Conservation (phyloP, 2,888 invertebrate species). For the Tiphia femorata region DNA sequence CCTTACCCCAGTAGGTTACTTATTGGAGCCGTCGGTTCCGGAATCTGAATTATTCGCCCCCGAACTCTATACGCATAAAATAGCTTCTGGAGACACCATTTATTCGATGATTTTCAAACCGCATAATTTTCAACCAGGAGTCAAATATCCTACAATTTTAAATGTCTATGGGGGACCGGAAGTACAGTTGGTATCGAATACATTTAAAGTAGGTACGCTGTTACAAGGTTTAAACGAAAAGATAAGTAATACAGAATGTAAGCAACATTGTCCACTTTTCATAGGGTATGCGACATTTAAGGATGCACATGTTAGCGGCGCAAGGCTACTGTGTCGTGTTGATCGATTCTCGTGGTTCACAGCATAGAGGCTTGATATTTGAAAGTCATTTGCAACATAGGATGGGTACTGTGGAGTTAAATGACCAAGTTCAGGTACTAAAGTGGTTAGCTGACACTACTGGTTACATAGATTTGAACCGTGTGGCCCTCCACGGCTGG, state of each 20-base stretch:
- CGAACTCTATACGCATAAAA: conserved; percentile 79
- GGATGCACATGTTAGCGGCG: conserved; percentile 95
- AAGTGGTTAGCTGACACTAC: conserved; percentile 86
- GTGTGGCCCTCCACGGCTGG: conserved; percentile 98
- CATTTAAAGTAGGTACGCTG: conserved; percentile 80
- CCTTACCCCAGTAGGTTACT: conserved; percentile 78
- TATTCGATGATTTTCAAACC: conserved; percentile 94
- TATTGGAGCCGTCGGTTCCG: conserved; percentile 76
- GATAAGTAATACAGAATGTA: neutral
- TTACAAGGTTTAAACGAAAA: neutral
- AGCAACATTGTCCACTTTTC: neutral
- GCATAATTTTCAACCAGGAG: conserved; percentile 75
- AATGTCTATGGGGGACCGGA: conserved; percentile 99
- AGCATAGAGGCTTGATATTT: conserved; percentile 92
- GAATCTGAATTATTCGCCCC: conserved; percentile 77
- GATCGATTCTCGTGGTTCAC: conserved; percentile 95
- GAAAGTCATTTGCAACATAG: conserved; percentile 90
- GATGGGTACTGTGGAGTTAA: conserved; percentile 94
- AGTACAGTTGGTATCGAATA: conserved; percentile 96
- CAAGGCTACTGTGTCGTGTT: conserved; percentile 97
- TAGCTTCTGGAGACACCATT: conserved; percentile 78
- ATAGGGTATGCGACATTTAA: conserved; percentile 88
- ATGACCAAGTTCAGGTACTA: conserved; percentile 95
- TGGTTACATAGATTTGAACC: conserved; percentile 89
- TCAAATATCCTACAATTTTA: conserved; percentile 91